Evolutionary conservation across 2,113 vertebrate genomes (phyloP), one percentile per base, ranked within the genome.

Genomic region (Bambusicola thoracicus): DNA sequence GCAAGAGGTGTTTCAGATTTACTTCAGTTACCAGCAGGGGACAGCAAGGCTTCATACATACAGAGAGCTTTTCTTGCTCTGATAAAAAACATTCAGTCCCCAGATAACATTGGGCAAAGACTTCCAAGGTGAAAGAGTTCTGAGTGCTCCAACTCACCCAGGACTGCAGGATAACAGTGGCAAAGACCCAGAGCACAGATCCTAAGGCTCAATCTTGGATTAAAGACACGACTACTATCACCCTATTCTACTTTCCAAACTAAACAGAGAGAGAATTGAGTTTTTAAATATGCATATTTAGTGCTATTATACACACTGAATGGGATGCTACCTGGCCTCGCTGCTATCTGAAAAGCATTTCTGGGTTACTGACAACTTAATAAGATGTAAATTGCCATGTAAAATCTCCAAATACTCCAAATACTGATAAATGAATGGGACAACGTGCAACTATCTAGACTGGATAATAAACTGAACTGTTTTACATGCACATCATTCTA

Each of bases 21-120:
- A 55, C 18, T 4, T 16, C 27, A 62, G 24, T 62, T 59, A 55
- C 92, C 89, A 93, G 89, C 70, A 96, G 95, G 81, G 91, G 95
- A 76, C 91, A 94, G 86, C 75, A 93, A 66, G 77, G 22, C 14
- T 77, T 91, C 81, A 41, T 11, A 20, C 21, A 46, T 13, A 44
- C 10, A 44, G 24, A 24, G 29, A 63, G 20, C 27, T 38, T 49
- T 19, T 36, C 17, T 53, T 72, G 18, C 25, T 74, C 21, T 53
- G 29, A 7, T 62, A n/a, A 24, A 56, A 56, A 25, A 59, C 13
- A 3, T 24, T 51, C 15, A 24, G 10, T 20, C 46, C 56, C 79
- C 6, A 81, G 30, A 32, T 38, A 34, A 4, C 41, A 29, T 8
- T n/a, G 41, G 36, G n/a, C 30, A 77, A 83, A 85, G 10, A 17